Evolutionary conservation across 2,797 vertebrate species (phyloP).

Genomic region (Xiphorhynchus erythropygius): DNA sequence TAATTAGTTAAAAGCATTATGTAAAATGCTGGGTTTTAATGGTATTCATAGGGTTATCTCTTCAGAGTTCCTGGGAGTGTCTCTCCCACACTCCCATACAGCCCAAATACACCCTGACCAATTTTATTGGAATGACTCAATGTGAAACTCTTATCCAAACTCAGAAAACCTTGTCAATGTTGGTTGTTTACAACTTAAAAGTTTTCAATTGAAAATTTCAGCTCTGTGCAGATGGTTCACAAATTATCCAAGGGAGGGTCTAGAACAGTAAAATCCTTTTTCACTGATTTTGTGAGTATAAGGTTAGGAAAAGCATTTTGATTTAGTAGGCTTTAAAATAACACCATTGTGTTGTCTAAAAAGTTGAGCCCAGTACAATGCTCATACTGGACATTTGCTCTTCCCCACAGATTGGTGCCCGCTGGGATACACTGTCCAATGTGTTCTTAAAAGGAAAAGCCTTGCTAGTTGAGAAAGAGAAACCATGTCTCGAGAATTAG

Average conservation of each 20-base stretch:
- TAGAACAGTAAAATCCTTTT: neutral
- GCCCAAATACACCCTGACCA: neutral
- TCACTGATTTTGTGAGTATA: neutral
- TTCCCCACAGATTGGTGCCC: neutral
- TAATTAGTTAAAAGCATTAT: neutral
- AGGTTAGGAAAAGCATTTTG: neutral
- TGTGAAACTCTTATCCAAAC: neutral
- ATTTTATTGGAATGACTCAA: neutral
- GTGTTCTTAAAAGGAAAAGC: neutral
- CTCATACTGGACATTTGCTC: neutral
- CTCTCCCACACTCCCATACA: neutral
- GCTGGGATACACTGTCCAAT: neutral
- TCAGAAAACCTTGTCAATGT: neutral
- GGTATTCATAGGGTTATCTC: neutral
- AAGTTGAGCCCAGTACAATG: neutral
- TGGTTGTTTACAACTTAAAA: neutral
- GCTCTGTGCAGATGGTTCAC: neutral
- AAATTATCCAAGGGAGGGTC: neutral
- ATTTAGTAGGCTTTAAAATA: neutral
- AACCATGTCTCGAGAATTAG: neutral
- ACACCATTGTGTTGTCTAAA: neutral
- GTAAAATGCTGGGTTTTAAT: rapidly evolving
- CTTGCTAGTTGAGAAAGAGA: neutral
- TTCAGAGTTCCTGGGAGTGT: neutral
- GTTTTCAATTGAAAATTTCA: neutral